Conservation (phyloP, 2,888 invertebrate species). For the Nipponacmea schrenckii region DNA sequence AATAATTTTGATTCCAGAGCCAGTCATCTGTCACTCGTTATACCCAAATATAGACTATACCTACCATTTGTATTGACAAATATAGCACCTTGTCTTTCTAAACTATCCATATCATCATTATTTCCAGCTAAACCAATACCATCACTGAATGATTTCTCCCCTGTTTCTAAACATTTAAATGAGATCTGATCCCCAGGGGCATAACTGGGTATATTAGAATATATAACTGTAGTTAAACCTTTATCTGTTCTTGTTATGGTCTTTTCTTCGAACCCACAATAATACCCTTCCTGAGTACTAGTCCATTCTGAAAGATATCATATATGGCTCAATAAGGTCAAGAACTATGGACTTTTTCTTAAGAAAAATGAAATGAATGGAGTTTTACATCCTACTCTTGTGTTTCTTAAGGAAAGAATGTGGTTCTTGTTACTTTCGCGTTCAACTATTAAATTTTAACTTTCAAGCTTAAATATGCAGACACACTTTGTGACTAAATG, state of each 20-base stretch:
- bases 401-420: too few relatives aligned
- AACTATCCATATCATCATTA: slow-evolving; percentile 46
- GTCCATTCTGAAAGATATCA: slow-evolving; percentile 64
- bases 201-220: slow-evolving; percentile 70
- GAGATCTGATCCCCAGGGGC: slow-evolving; percentile 71
- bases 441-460: too few relatives aligned
- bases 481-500: too few relatives aligned
- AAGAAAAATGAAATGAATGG: too few relatives aligned
- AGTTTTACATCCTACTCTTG: too few relatives aligned
- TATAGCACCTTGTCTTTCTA: slow-evolving; percentile 56
- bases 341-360: background rate
- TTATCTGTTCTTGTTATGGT: slow-evolving; percentile 68
- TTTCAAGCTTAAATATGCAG: too few relatives aligned
- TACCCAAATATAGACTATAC: background rate
- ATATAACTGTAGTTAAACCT: slow-evolving; percentile 65
- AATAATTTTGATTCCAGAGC: too few relatives aligned
- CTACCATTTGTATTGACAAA: slow-evolving; percentile 61
- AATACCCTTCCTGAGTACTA: slow-evolving; percentile 66
- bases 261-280: slow-evolving; percentile 70
- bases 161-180: slow-evolving; percentile 69
- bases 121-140: slow-evolving; percentile 58
- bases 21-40: too few relatives aligned
- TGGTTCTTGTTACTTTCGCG: too few relatives aligned
- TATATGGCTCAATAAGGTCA: background rate
- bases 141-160: slow-evolving; percentile 56